These are phyloP conservation scores for Triplophysa rosa DNA, from an alignment of 2,113 vertebrate species.

Conservation along the genomic window DNA sequence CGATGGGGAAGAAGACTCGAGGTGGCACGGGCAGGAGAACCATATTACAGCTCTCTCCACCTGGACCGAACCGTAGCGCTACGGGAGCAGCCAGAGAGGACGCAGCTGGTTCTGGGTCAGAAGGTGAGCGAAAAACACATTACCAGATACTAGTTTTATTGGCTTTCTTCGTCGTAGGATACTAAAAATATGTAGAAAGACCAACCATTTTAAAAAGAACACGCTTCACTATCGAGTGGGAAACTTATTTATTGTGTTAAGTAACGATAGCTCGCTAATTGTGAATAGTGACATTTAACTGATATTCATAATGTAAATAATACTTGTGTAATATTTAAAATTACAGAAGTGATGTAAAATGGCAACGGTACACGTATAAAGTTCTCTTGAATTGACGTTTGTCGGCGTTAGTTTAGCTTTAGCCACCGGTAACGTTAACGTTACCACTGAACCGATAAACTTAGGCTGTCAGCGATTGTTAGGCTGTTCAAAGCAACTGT, in stretches of 20 bases:
- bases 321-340: too few relatives aligned
- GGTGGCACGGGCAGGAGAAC: conserved; percentile 85
- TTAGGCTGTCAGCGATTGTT: background rate
- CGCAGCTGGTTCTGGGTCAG: conserved; percentile 73
- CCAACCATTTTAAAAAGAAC: background rate
- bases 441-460: background rate
- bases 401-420: background rate
- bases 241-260: background rate
- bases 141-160: background rate
- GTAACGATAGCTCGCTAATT: background rate
- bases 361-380: background rate
- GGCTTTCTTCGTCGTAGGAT: too few relatives aligned
- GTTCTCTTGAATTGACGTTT: background rate
- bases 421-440: background rate
- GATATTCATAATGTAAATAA: background rate
- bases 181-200: background rate
- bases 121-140: conserved; percentile 61
- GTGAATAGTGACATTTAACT: background rate
- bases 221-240: background rate
- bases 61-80: conserved; percentile 71
- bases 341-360: too few relatives aligned
- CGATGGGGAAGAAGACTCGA: conserved; percentile 82
- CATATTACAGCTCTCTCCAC: conserved; percentile 89
- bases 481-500: background rate
- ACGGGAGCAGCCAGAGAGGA: conserved; percentile 73